phyloP scores from a whole-genome alignment of 92 coral and sea anemone species.

The Scolanthus callimorphus region DNA sequence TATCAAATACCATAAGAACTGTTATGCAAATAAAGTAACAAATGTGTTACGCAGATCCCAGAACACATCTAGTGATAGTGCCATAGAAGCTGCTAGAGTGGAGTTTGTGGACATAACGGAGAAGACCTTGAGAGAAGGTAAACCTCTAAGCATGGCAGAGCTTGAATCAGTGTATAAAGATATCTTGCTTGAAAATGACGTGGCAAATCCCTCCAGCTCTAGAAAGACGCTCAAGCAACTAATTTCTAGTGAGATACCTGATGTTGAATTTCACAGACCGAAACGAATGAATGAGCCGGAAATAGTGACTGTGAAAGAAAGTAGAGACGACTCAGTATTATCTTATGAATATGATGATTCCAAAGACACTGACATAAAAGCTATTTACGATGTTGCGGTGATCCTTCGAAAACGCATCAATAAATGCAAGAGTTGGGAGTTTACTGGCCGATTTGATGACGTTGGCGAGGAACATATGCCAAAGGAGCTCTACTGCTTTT shows the following conservation, averaged over 20 bases:
- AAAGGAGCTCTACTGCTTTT: constrained; percentile 55
- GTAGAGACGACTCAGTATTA: constrained; percentile 34
- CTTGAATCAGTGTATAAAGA: constrained; percentile 17
- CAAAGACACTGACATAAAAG: constrained; percentile 33
- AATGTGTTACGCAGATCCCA: constrained; percentile 6
- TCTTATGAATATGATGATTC: constrained; percentile 18
- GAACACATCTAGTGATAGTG: neutral
- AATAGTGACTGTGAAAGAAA: constrained; percentile 38
- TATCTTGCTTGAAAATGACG: constrained; percentile 45
- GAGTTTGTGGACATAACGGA: constrained; percentile 33
- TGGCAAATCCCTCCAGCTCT: constrained; percentile 24
- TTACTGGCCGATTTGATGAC: constrained; percentile 49
- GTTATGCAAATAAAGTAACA: constrained; percentile 1
- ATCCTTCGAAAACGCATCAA: constrained; percentile 45
- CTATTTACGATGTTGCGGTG: constrained; percentile 39
- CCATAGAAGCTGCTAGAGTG: constrained; percentile 20
- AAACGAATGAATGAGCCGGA: constrained; percentile 59
- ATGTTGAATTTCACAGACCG: constrained; percentile 55
- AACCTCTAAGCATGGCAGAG: constrained; percentile 37
- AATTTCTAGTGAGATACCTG: constrained; percentile 40
- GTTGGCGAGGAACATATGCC: constrained; percentile 28
- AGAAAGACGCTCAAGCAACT: constrained; percentile 59
- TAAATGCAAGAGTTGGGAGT: constrained; percentile 57
- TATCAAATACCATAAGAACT: constrained; percentile 37
- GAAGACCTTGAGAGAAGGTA: constrained; percentile 27